phyloP scores from a whole-genome alignment of 2,797 vertebrate species.

The Sebastes flavidus region DNA sequence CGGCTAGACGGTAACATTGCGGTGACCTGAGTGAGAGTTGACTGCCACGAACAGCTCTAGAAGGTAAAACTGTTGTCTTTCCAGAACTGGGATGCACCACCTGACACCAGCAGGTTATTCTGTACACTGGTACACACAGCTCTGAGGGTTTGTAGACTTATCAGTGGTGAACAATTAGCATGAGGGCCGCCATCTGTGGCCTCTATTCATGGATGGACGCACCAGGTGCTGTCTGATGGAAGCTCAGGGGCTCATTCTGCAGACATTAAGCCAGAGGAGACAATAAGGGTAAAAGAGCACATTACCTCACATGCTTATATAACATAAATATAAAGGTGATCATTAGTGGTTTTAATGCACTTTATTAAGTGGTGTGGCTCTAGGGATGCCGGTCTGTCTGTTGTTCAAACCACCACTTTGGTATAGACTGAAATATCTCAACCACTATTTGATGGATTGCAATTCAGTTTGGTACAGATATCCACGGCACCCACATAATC shows the following conservation, averaged over 20 bases:
- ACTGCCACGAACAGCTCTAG: neutral
- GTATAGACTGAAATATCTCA: neutral
- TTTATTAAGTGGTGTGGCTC: neutral
- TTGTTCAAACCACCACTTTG: neutral
- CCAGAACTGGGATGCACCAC: neutral
- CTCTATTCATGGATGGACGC: conserved; percentile 24
- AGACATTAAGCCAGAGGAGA: conserved; percentile 33
- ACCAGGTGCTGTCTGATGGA: conserved; percentile 42
- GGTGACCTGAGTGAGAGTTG: conserved; percentile 10
- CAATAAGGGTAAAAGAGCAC: conserved; percentile 13
- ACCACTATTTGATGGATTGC: neutral
- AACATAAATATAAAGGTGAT: neutral
- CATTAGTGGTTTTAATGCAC: neutral
- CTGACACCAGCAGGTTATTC: neutral
- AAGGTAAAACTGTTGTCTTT: neutral
- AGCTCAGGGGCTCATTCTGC: conserved; percentile 28
- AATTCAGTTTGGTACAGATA: neutral
- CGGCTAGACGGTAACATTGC: conserved; percentile 23
- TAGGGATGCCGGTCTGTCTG: neutral
- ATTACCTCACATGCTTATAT: neutral
- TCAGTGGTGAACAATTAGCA: conserved; percentile 33
- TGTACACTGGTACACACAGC: neutral
- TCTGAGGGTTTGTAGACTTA: neutral
- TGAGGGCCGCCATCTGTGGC: conserved; percentile 45
- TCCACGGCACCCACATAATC: neutral